Evolutionary conservation across 2,113 vertebrate species (phyloP), one percentile per base, ranked within the genome.

Genomic region (Triplophysa tibetana): DNA sequence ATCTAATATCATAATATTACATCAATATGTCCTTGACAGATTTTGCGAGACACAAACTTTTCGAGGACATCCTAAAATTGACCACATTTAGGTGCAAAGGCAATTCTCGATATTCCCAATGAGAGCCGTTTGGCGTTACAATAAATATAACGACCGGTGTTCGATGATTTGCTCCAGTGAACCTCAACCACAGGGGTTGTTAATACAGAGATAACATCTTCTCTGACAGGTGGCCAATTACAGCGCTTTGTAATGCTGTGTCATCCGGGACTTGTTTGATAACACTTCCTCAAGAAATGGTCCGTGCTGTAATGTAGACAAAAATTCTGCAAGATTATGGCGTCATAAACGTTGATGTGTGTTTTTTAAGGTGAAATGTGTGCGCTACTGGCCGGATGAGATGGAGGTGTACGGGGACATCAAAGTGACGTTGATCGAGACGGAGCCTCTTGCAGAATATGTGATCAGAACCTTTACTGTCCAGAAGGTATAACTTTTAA

Each of bases 371-470:
- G 97, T 98, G 62, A 99, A 99, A 84, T 99, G 97, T 87, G 96
- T 98, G 75, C 92, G 96, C 0, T 98, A 99, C 90, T 99, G 97
- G 97, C 97, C 97, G 0, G 97, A 99, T 75, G 97, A 99, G 88
- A 97, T 95, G 0, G 96, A 98, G 61, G 93, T 98, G 63, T 98
- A 98, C 0, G 97, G 97, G 50, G 97, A 98, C 81, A 95, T 99
- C 89, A 99, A 98, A 89, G 97, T 99, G 85, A 95, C 96, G 0
- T 91, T 99, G 89, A 97, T 98, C 66, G 97, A 99, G 86, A 98
- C 97, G 33, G 97, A 99, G 70, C 97, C 96, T 0, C 72, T 99
- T 86, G 97, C 97, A 2, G 97, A 99, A 81, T 98, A 98, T 1
- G 94, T 99, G 89, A 98, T 99, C 78, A 92, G 97, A 2, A 99